Percentiles rank a stretch among this genome's conserved stretches.
These are phyloP conservation scores for Philaethria dido DNA, from an alignment of 2,888 invertebrate species.

Conservation along the genomic window DNA sequence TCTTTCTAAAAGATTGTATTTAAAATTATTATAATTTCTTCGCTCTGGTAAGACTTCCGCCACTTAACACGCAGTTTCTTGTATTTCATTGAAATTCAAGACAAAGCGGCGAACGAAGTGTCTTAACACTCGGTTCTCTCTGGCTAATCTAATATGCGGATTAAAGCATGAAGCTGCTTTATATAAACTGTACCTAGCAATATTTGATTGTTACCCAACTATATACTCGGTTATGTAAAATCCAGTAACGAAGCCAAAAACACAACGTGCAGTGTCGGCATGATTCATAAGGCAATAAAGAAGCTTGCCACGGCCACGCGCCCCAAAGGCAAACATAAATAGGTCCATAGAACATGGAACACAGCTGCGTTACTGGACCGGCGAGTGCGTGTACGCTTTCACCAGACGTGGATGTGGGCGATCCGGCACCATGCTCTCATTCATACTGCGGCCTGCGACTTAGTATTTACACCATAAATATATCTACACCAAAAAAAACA, in stretches of 20 bases:
- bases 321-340: conserved; percentile 37
- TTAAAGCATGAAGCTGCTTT: no score
- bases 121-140: no score
- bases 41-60: no score
- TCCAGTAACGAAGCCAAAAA: conserved; percentile 22
- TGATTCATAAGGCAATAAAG: conserved; percentile 41
- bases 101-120: no score
- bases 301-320: conserved; percentile 35
- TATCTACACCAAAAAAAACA: conserved; percentile 32
- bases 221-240: conserved; percentile 19
- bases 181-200: background rate
- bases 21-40: no score
- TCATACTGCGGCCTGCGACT: conserved; percentile 49
- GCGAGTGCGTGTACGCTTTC: conserved; percentile 33
- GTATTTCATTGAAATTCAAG: no score
- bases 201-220: background rate
- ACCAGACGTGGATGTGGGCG: conserved; percentile 70
- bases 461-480: conserved; percentile 54
- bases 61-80: no score
- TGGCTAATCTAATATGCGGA: no score
- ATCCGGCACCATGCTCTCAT: conserved; percentile 57
- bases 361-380: conserved; percentile 43
- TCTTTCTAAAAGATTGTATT: no score
- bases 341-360: conserved; percentile 27
- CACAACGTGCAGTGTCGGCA: conserved; percentile 16